Base-by-base conservation (phyloP, 2,113 vertebrate genomes). In the Calypte anna region DNA sequence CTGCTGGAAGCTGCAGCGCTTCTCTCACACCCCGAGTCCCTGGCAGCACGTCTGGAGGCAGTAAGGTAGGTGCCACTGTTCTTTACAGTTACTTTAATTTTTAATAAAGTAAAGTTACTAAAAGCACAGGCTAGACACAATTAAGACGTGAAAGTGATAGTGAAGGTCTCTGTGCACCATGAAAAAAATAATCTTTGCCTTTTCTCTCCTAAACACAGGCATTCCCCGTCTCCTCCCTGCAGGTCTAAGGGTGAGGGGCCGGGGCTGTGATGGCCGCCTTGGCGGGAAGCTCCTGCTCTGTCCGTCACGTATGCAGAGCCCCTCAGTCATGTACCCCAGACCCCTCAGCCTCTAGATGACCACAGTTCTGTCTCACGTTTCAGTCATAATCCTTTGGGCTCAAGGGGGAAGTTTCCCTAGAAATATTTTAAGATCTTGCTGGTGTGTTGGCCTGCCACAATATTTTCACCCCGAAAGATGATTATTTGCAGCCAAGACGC, bases 1-100 rank as follows among this genome's bases (percentile, higher is more conserved):
- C 21, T 24, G 11, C 10, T 46, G 67, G 68, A 11, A 18, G 31
- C 69, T 31, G 40, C 46, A 2, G 0, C 1, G 2, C 18, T 51
- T 43, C 10, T 18, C 61, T 18, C 31, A 5, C 8, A 6, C 25
- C 2, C 17, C 0, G 1, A 33, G 33, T 18, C 17, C 36, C n/a
- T 55, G 50, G 31, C n/a, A 48, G 38, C 28, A 14, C 0, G 0
- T 14, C 18, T 0, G 2, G 12, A 18, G 3, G 30, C 1, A 1
- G 12, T 36, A 38, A 89, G 50, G 38, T n/a, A 87, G 9, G 59
- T 68, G 30, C 31, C 27, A 6, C 14, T 18, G 55, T 53, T 76
- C 27, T 27, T 44, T 72, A 31, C 53, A 17, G 4, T 30, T n/a
- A 8, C 27, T 69, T 58, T 8, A 12, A 14, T n/a, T 87, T 76